Evolutionary conservation across 2,113 vertebrate species (phyloP), one percentile per base, ranked within the genome.

Genomic region (Xenopus borealis): DNA sequence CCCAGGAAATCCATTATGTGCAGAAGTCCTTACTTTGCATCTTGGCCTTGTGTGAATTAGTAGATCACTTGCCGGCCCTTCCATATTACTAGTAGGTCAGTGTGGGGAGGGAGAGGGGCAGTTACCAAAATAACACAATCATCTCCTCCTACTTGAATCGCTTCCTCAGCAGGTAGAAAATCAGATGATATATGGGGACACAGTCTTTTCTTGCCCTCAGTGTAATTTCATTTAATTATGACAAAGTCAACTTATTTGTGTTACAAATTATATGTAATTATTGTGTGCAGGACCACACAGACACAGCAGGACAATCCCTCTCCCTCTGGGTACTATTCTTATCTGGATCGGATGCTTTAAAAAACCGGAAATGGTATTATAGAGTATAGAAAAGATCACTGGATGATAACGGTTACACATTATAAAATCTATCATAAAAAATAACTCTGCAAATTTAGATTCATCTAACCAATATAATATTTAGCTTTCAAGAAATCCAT

Each of bases 21-120:
- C 53, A n/a, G 4, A n/a, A 7, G 53, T 55, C 13, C 62, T 64
- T 64, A 64, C 30, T 64, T 64, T 64, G 23, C 62, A 64, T 64
- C 62, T 10, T 44, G 23, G n/a, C 14, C 23, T 63, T 30, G 30
- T 40, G 14, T 17, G 17, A 64, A 40, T 64, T 33, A 17, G 23
- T 16, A 64, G 30, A 64, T 40, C 8, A 8, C 62, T 64, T 7
- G 14, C 7, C 1, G 17, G 17, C 7, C 16, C 53, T 7, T 55
- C 53, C 17, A 55, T 55, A 55, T 7, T 55, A 55, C 16, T 18
- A 55, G 4, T 12, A 50, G 47, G 47, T 55, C 53, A n/a, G 53
- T 4, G 53, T 9, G 2, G 53, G 53, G 53, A 55, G 53, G 53
- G 53, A 50, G 11, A 13, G 47, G 47, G 47, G 47, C 14, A 55